Conservation (phyloP, 2,797 vertebrate species). For the Coendou prehensilis region DNA sequence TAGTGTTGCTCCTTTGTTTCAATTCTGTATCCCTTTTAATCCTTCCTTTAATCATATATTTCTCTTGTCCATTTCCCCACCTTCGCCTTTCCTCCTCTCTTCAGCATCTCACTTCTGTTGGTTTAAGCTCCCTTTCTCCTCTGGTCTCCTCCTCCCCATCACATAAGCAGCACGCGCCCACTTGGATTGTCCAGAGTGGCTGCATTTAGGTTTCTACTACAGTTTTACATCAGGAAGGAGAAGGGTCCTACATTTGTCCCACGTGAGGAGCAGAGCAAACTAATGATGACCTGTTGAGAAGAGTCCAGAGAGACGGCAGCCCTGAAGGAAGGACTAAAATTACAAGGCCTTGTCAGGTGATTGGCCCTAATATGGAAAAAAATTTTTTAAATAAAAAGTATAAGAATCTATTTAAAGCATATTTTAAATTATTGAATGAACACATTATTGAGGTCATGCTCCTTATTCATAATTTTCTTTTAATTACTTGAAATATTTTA, state of each 20-base stretch:
- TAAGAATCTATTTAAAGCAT: background rate
- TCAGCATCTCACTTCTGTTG: background rate
- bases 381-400: background rate
- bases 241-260: background rate
- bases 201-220: conserved; percentile 12
- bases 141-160: background rate
- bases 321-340: background rate
- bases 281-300: background rate
- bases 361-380: background rate
- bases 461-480: conserved; percentile 38
- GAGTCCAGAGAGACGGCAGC: background rate
- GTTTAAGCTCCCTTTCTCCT: background rate
- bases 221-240: background rate
- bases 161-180: background rate
- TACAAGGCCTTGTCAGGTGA: conserved; percentile 4
- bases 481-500: conserved; percentile 8
- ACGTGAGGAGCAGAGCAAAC: background rate
- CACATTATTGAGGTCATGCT: background rate
- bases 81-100: background rate
- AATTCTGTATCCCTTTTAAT: background rate
- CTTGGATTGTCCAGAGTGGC: background rate
- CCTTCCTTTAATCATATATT: background rate
- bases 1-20: background rate
- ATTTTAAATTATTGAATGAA: conserved; percentile 26
- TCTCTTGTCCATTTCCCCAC: background rate